These are phyloP conservation scores for Chaenocephalus aceratus DNA, from an alignment of 2,113 vertebrate species.

Conservation along the genomic window DNA sequence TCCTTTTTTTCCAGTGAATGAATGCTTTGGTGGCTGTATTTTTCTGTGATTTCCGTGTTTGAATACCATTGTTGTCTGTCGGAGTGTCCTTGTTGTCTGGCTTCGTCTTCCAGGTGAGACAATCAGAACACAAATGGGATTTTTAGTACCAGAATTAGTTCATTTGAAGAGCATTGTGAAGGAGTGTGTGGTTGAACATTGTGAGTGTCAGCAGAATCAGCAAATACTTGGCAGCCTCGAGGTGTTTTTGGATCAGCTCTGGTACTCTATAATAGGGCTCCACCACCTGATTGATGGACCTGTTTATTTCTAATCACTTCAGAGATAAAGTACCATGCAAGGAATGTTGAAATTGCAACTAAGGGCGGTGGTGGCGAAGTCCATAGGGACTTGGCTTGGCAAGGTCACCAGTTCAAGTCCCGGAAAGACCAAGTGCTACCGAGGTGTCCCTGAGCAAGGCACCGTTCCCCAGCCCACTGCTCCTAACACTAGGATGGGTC, in stretches of 20 bases:
- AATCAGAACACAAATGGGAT: conserved; percentile 18
- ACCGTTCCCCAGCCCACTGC: too few relatives aligned
- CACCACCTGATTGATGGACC: conserved; percentile 59
- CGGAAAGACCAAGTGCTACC: too few relatives aligned
- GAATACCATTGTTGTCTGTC: not conserved
- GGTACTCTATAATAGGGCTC: conserved; percentile 39
- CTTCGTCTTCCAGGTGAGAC: conserved; percentile 8
- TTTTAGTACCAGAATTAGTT: conserved; percentile 16
- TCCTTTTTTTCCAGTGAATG: not conserved
- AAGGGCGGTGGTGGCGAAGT: not conserved
- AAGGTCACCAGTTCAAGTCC: too few relatives aligned
- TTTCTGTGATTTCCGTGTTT: not conserved
- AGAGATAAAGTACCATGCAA: conserved; percentile 53
- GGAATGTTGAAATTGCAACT: conserved; percentile 39
- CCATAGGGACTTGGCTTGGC: too few relatives aligned
- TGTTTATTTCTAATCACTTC: conserved; percentile 59
- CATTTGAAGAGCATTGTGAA: conserved; percentile 30
- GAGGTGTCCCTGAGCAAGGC: too few relatives aligned
- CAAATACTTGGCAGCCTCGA: conserved; percentile 43
- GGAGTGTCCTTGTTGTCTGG: conserved; percentile 2
- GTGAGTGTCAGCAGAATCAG: conserved; percentile 51
- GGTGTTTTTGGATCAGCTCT: conserved; percentile 52
- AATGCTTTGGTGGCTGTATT: not conserved
- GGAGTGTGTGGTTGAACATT: conserved; percentile 2
- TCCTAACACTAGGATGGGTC: too few relatives aligned